Base-by-base conservation (phyloP, 2,113 vertebrate genomes). In the Ornithorhynchus anatinus region DNA sequence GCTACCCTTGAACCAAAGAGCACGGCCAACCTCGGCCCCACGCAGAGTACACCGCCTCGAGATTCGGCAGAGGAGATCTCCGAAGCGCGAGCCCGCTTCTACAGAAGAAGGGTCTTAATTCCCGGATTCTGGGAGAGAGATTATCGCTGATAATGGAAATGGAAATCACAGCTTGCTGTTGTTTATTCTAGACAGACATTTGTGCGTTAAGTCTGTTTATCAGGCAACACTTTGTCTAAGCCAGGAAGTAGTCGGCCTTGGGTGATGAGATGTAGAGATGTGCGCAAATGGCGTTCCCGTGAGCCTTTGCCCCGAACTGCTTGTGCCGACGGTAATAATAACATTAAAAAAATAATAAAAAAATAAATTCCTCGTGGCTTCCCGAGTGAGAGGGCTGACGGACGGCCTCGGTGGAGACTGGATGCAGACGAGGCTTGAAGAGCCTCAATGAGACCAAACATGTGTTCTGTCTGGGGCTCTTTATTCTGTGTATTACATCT, bases 171-270 rank as follows among this genome's bases (percentile, higher is more conserved):
- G 88, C 82, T 93, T 93, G 90, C 89, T 66, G 86, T 90, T 91
- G 90, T 93, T 94, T 93, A 93, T 91, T 92, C 90, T 90, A 94
- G 92, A 92, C 92, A 93, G 90, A 92, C 91, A 91, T 90, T 92
- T 90, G 90, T 92, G 91, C 89, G 89, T 93, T 92, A 93, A 92
- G 86, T 93, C 89, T 93, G 92, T 92, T 92, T 92, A 92, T 94
- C 90, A 90, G 90, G 90, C 92, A 91, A 91, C 89, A 91, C 90
- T 93, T 89, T 92, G 90, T 94, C 91, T 92, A 88, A 91, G 91
- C 89, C 92, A 92, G 92, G 91, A 94, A 91, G 89, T 91, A 91
- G 92, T 91, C 87, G 88, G 91, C 87, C 91, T 92, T 93, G 92
- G 88, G n/a, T n/a, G n/a, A n/a, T n/a, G n/a, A n/a, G n/a, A n/a